Conservation (phyloP, 2,888 invertebrate species). For the Agriotes lineatus region DNA sequence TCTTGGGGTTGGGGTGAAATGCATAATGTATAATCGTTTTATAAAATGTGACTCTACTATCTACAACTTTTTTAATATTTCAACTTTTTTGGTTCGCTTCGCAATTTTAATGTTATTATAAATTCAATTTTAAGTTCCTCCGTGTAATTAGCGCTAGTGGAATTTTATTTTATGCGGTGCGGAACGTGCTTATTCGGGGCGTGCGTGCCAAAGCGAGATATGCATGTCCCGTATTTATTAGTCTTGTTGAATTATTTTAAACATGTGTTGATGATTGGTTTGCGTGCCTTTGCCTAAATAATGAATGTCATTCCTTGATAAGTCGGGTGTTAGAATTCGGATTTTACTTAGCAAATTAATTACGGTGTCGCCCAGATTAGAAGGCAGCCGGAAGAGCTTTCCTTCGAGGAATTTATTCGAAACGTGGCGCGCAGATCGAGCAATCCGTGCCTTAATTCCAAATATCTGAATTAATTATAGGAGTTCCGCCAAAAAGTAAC, state of each 20-base stretch:
- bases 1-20: slow-evolving; percentile 43
- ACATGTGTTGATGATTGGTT: slow-evolving; percentile 43
- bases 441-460: no score
- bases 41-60: slow-evolving; percentile 38
- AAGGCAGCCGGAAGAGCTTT: slow-evolving; percentile 11
- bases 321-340: slow-evolving; percentile 30
- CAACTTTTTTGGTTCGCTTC: slow-evolving; percentile 35
- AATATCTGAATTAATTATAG: no score
- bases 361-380: slow-evolving; percentile 23
- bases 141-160: slow-evolving; percentile 23
- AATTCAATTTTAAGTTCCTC: slow-evolving; percentile 36
- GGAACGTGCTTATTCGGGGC: slow-evolving; percentile 16
- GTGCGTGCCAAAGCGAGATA: slow-evolving; percentile 33
- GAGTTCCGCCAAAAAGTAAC: no score
- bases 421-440: background rate
- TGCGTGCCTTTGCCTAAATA: slow-evolving; percentile 37
- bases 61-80: slow-evolving; percentile 45
- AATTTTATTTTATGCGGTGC: slow-evolving; percentile 15
- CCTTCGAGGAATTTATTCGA: background rate
- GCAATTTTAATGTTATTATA: slow-evolving; percentile 40
- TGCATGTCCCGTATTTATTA: slow-evolving; percentile 23
- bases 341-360: slow-evolving; percentile 25
- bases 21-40: slow-evolving; percentile 49
- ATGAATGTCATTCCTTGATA: slow-evolving; percentile 36
- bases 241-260: slow-evolving; percentile 39